Evolutionary conservation across 2,113 vertebrate genomes (phyloP), one percentile per base, ranked within the genome.

Genomic region (Gnathonemus echidnorhynchus): DNA sequence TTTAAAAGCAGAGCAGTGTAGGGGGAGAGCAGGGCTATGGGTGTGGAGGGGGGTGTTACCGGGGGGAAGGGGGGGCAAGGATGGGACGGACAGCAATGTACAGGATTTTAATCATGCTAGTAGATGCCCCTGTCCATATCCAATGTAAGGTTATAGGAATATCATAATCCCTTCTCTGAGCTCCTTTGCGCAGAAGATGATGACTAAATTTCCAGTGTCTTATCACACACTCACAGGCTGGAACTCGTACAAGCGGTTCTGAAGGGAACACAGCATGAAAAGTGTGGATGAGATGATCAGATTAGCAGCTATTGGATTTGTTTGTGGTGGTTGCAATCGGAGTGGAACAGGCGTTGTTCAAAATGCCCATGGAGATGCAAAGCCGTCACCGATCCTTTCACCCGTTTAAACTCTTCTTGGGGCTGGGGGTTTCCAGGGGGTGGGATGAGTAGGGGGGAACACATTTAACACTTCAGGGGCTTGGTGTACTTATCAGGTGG

Each of bases 161-260:
- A 97, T 96, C 97, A 95, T 98, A 99, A 98, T 98, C 97, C 97
- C 96, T 96, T 96, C 96, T 94, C 96, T 97, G 96, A 97, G 97
- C 97, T 96, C 94, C 95, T 97, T 97, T 96, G 92, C 96, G 94
- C 94, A 89, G 94, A 96, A 97, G 96, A 96, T 97, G 97, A 98
- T 97, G 97, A 98, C 97, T 98, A 97, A 97, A 98, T 98, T 97
- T 97, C 97, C 97, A 98, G 96, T 98, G 97, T 98, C 98, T 98
- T 98, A 99, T 99, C 97, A 97, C 97, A 97, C 96, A 95, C 96
- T 97, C 96, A 95, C 97, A 99, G 98, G 95, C 97, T 97, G 96
- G 96, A 97, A 96, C 96, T 96, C 96, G 97, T 97, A 97, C 95
- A 97, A 97, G 96, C 95, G 96, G 95, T 96, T 97, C 96, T 96